Evolutionary conservation across 2,113 vertebrate species (phyloP).

Genomic region (Erythrocercus mccallii): DNA sequence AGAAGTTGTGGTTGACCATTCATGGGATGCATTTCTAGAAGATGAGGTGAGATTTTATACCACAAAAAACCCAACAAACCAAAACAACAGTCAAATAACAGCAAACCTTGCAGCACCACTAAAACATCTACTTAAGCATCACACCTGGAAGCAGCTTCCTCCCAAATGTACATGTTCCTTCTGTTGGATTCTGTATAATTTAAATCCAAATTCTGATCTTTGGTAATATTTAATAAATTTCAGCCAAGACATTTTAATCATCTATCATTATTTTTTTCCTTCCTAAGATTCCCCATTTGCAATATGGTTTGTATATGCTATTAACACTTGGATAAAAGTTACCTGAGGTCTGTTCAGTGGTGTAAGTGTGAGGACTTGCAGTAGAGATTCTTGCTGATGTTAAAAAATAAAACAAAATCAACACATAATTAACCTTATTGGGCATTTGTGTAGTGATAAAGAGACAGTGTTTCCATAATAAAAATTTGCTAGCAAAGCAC

Average conservation of each 20-base stretch:
- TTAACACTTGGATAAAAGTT: constrained; percentile 7
- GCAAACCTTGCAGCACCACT: not conserved
- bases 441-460: not conserved
- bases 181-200: not conserved
- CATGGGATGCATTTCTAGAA: not conserved
- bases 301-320: not conserved
- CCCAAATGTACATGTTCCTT: not conserved
- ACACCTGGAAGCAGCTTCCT: not conserved
- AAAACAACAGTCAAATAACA: not conserved
- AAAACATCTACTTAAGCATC: not conserved
- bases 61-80: not conserved
- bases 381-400: constrained; percentile 50
- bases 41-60: not conserved
- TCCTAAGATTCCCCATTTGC: not conserved
- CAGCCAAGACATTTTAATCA: not conserved
- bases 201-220: not conserved
- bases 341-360: constrained; percentile 53
- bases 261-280: not conserved
- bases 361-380: constrained; percentile 49
- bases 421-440: not conserved
- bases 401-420: constrained; percentile 52
- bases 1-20: not conserved
- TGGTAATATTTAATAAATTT: not conserved
- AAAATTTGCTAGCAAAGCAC: not conserved
- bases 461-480: not conserved